Evolutionary conservation across 2,113 vertebrate species (phyloP).

Genomic region (Oxyura jamaicensis): DNA sequence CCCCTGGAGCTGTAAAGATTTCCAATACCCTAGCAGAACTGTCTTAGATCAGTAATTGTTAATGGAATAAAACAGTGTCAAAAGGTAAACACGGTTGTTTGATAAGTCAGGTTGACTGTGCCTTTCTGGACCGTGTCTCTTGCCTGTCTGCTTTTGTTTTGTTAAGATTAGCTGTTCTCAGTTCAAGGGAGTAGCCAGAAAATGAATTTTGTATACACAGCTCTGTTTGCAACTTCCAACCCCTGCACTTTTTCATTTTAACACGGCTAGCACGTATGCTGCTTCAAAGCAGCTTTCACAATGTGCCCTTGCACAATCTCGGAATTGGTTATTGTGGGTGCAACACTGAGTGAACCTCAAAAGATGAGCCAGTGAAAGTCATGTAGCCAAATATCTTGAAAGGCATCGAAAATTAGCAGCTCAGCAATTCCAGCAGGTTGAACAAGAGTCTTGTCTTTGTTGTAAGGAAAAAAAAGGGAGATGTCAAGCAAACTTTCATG

Average conservation of each 20-base stretch:
- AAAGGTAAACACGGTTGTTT: conserved; percentile 62
- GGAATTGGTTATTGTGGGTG: neutral
- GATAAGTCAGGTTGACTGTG: conserved; percentile 69
- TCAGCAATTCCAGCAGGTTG: neutral
- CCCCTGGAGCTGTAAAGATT: conserved; percentile 56
- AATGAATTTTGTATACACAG: conserved; percentile 68
- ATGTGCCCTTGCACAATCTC: conserved; percentile 1
- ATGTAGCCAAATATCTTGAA: neutral
- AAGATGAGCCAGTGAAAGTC: conserved; percentile 13
- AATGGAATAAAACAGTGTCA: conserved; percentile 65
- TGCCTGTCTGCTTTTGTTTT: conserved; percentile 75
- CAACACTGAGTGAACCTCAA: conserved; percentile 4
- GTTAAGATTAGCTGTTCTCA: conserved; percentile 71
- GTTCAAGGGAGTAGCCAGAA: conserved; percentile 66
- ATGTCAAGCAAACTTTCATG: neutral
- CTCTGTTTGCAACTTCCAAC: conserved; percentile 49
- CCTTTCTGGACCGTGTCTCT: conserved; percentile 69
- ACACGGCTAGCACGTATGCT: neutral
- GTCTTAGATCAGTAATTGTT: conserved; percentile 58
- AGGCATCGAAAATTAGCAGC: neutral
- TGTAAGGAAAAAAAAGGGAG: neutral
- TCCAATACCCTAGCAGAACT: conserved; percentile 41
- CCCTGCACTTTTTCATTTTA: conserved; percentile 43
- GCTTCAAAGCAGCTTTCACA: conserved; percentile 34
- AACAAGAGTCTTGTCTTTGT: neutral